Conservation (phyloP, 1,140 invertebrate genomes). For the Drosophila saltans region DNA sequence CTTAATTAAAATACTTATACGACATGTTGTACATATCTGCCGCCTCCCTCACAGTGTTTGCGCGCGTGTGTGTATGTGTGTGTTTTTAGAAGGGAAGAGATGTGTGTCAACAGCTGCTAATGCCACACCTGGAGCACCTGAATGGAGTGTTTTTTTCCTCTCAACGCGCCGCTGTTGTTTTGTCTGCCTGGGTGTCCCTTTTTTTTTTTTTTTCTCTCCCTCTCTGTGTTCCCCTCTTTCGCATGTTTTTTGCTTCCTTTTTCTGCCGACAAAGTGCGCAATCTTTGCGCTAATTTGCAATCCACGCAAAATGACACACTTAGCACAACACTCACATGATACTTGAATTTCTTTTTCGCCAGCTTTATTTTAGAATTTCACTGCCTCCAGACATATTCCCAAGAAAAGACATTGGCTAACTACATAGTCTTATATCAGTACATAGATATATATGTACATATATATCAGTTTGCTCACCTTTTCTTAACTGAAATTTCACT, state of each 20-base stretch:
- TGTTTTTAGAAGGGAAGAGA: constrained; percentile 11
- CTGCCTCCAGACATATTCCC: not conserved
- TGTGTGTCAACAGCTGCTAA: constrained; percentile 76
- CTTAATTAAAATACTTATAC: constrained; percentile 82
- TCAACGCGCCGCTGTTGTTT: not conserved
- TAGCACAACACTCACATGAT: constrained; percentile 7
- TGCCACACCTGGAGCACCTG: constrained; percentile 55
- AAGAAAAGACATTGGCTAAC: not conserved
- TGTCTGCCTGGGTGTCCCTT: not conserved
- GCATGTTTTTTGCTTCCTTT: not conserved
- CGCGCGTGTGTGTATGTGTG: constrained; percentile 17
- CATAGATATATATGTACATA: too few relatives aligned
- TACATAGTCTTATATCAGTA: not conserved
- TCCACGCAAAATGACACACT: constrained; percentile 11
- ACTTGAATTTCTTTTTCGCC: not conserved
- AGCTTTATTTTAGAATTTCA: too few relatives aligned
- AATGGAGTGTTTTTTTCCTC: constrained; percentile 41
- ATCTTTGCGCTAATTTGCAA: constrained; percentile 12
- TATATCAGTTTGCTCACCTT: not conserved
- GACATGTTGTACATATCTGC: constrained; percentile 65
- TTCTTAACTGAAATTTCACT: not conserved
- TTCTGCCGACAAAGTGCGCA: constrained; percentile 6
- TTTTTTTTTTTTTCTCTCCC: constrained; percentile 40
- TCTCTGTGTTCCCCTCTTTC: not conserved
- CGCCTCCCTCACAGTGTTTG: not conserved